Base-by-base conservation (phyloP, 2,113 vertebrate species). In the Chionodraco myersi region DNA sequence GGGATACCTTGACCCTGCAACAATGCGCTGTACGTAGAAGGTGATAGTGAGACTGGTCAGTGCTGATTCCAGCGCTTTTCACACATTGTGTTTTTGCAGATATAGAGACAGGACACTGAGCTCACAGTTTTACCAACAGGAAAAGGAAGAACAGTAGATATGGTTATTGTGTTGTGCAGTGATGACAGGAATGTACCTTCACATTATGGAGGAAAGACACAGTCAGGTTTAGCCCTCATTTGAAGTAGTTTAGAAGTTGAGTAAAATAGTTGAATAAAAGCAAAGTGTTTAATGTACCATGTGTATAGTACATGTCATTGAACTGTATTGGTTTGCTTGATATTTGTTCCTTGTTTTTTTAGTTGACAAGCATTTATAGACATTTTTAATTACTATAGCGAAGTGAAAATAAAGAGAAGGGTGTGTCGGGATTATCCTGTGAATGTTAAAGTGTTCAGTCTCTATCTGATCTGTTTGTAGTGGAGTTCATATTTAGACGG, bases 361-460 rank as follows among this genome's bases (percentile, higher is more conserved):
- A 0, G 30, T 30, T 26, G 30, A 63, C 9, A 8, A 18, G 7
- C 10, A 26, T 60, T 61, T 57, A 47, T 56, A 21, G 26, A 23
- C 14, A 58, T 57, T 66, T 64, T 80, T 51, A 72, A 66, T 79
- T 49, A 61, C 30, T 3, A 30, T 30, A 30, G 30, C 30, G 30
- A 30, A 30, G 30, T 41, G 6, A 6, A 41, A 63, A 49, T 30
- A 11, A 48, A 48, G 13, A 52, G 36, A 41, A 41, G 14, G 16
- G 1, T 45, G 26, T 41, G 36, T 30, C 30, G 30, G 30, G 30
- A 30, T 30, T 30, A 30, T 30, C 30, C 30, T 30, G 30, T 30
- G 45, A 57, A 65, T 51, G 7, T 49, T 15, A 62, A n/a, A 49
- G 26, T 26, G 67, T 78, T 63, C 21, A 54, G n/a, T 7, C 44